A percentile compares a stretch with the other conserved stretches of the same genome.
phyloP scores from a whole-genome alignment of 2,113 vertebrate species.

The Ranitomeya variabilis region DNA sequence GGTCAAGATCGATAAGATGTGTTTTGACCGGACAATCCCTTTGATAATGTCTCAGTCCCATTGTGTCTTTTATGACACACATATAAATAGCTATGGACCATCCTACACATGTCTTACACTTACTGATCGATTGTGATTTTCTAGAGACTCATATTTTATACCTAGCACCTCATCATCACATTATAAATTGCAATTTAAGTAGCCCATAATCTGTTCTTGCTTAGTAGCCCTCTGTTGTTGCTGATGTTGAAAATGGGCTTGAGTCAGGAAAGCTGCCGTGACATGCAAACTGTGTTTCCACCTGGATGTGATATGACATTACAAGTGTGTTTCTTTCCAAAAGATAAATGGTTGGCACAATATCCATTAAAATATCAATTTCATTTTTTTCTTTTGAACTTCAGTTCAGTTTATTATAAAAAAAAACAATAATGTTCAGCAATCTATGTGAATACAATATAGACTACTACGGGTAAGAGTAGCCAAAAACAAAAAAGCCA shows the following conservation, averaged over 20 bases:
- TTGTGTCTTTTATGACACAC: neutral
- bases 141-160: neutral
- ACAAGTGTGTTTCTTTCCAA: neutral
- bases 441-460: too few species aligned
- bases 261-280: neutral
- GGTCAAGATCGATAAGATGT: too few species aligned
- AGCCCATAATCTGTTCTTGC: neutral
- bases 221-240: neutral
- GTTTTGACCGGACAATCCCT: too few species aligned
- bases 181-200: neutral
- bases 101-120: neutral
- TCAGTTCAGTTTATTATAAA: too few species aligned
- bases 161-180: neutral
- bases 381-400: too few species aligned
- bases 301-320: neutral
- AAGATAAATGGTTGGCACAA: too few species aligned
- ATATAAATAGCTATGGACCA: neutral
- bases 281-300: neutral
- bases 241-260: neutral
- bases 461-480: too few species aligned
- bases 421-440: too few species aligned
- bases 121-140: neutral
- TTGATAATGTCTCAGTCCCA: neutral
- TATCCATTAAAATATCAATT: too few species aligned
- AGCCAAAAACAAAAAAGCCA: too few species aligned